Base-by-base conservation (phyloP, 2,797 vertebrate species). In the Lindbergichthys nudifrons region DNA sequence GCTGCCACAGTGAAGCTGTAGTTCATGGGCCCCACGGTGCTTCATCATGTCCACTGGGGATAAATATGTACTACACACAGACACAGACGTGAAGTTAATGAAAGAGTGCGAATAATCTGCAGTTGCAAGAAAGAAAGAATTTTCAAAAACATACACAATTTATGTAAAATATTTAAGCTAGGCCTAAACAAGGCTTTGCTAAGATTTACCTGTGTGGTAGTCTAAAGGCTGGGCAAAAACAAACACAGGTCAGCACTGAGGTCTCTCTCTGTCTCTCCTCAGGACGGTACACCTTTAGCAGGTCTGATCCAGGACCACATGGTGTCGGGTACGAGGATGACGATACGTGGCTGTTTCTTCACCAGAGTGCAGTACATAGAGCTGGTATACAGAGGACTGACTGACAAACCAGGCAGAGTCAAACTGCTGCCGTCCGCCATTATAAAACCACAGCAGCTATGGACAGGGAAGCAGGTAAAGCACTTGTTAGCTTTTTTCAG, bases 251-350 rank as follows among this genome's bases (percentile, higher is more conserved):
- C 15, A 15, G 10, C 5, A 2, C 54, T 51, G 32, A 15, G 15
- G 6, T 64, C 15, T 48, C 3, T 18, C 15, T 74, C 10, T 66
- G 41, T 19, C 11, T 79, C 10, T 70, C 36, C 19, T 46, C 43
- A 99, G 98, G 98, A 99, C 73, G 98, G 98, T 51, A 98, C 96
- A 51, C 98, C 98, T 0, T 85, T 99, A 82, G 97, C 98, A 0
- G 98, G 98, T 23, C 71, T 99, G 87, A 99, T 99, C 86, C 98
- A 99, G 87, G 98, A 99, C 85, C 97, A 99, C 93, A 99, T 99
- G 96, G 94, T 99, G 18, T 98, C 98, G 0, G 98, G 97, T 16
- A 95, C 97, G 12, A 95, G 94, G 85, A 99, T 99, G 97, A 99
- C 98, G 0, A 93, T 94, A 18, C 93, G 97, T 1, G 93, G 96